A percentile compares a stretch with the other conserved stretches of the same genome.
Evolutionary conservation across 1,140 invertebrate genomes (phyloP).

Genomic region (Meteorus sp.): DNA sequence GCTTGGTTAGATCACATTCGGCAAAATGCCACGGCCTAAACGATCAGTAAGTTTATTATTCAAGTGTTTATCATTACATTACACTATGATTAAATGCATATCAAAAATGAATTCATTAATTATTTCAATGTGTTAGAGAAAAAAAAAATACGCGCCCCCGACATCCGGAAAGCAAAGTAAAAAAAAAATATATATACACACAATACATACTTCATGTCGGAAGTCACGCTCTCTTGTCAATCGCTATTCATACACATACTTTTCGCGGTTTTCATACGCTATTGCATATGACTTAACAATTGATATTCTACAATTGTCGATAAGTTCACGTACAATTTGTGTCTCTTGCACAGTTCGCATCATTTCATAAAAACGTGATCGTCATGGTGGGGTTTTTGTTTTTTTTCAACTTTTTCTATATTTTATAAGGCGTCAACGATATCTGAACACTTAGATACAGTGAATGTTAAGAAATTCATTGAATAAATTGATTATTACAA

Average conservation of each 20-base stretch:
- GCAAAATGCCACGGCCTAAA: constrained; percentile 38
- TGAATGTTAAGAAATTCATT: neutral
- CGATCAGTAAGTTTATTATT: constrained; percentile 29
- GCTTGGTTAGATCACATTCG: constrained; percentile 18
- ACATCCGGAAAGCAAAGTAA: constrained; percentile 16
- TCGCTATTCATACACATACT: neutral
- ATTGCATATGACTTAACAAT: constrained; percentile 4
- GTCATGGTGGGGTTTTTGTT: constrained; percentile 19
- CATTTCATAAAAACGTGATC: neutral
- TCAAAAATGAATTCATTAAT: no score
- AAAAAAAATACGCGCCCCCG: constrained; percentile 3
- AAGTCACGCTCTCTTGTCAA: constrained; percentile 25
- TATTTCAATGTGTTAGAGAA: neutral
- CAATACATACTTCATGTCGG: constrained; percentile 22
- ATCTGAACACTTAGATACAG: no score
- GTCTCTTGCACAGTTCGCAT: no score
- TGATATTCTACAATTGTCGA: neutral
- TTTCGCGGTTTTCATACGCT: constrained; percentile 19
- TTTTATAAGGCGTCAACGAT: neutral
- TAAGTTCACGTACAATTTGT: no score
- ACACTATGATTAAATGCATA: no score
- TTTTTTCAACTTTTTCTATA: neutral
- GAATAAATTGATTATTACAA: neutral
- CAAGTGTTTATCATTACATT: neutral
- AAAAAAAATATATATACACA: no score